These are phyloP conservation scores for Lampris megalopsis DNA, from an alignment of 2,113 vertebrate species.

Conservation along the genomic window DNA sequence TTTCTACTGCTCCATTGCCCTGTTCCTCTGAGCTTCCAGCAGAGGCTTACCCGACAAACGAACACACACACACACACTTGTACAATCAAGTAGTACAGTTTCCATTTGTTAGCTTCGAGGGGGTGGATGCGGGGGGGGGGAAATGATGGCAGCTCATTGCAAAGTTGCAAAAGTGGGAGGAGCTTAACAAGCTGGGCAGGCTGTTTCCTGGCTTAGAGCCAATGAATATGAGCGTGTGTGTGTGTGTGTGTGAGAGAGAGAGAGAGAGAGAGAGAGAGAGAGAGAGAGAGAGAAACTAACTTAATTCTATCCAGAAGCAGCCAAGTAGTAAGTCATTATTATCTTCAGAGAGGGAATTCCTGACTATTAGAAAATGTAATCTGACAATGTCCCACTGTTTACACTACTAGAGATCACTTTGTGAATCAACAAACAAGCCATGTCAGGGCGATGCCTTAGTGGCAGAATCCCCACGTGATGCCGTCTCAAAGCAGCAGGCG, in stretches of 20 bases:
- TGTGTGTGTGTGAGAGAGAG: neutral
- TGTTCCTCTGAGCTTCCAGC: slow-evolving; percentile 64
- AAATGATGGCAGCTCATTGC: slow-evolving; percentile 90
- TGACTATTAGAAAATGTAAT: slow-evolving; percentile 47
- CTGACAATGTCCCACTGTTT: slow-evolving; percentile 58
- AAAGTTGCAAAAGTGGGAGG: slow-evolving; percentile 93
- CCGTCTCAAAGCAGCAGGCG: slow-evolving; percentile 25
- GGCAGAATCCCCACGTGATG: slow-evolving; percentile 22
- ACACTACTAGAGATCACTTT: slow-evolving; percentile 74
- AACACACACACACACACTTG: slow-evolving; percentile 36
- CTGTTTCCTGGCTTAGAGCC: slow-evolving; percentile 78
- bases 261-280: slow-evolving; percentile 37
- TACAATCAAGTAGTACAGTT: slow-evolving; percentile 35
- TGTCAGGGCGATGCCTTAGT: slow-evolving; percentile 22
- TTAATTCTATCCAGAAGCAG: slow-evolving; percentile 83
- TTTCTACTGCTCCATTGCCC: slow-evolving; percentile 80
- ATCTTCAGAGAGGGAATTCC: slow-evolving; percentile 69
- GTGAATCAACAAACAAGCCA: slow-evolving; percentile 80
- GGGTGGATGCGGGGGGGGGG: slow-evolving; percentile 50
- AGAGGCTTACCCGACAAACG: slow-evolving; percentile 24
- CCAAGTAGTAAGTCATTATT: slow-evolving; percentile 77
- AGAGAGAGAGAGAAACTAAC: slow-evolving; percentile 25
- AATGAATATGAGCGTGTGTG: slow-evolving; percentile 49
- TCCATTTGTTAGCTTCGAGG: slow-evolving; percentile 47
- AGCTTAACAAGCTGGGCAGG: slow-evolving; percentile 82